Conservation (phyloP, 1,140 invertebrate genomes). For the Scaptomyza graminum region DNA sequence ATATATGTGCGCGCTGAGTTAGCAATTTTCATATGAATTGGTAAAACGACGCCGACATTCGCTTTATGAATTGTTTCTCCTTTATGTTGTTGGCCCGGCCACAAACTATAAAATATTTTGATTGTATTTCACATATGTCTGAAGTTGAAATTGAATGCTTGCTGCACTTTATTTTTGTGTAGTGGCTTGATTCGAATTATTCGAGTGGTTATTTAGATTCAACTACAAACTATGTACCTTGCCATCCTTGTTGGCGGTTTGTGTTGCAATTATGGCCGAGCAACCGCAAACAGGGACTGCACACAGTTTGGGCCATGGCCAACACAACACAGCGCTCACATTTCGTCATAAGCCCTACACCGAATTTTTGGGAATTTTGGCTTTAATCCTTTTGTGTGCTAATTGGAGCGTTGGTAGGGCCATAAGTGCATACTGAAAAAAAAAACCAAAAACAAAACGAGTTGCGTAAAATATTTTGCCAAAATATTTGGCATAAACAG, state of each 20-base stretch:
- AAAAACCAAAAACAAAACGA: background rate
- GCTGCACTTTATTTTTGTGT: conserved; percentile 39
- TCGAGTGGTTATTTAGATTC: conserved; percentile 48
- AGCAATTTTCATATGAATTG: conserved; percentile 80
- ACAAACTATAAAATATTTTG: conserved; percentile 77
- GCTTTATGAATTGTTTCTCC: conserved; percentile 70
- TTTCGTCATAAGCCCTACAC: conserved; percentile 18
- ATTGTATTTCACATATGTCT: conserved; percentile 45
- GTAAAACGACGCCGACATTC: conserved; percentile 45
- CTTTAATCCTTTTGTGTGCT: conserved; percentile 77
- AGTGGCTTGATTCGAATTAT: conserved; percentile 34
- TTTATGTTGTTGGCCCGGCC: conserved; percentile 17
- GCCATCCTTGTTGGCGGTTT: background rate
- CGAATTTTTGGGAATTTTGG: conserved; percentile 64
- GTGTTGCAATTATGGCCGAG: conserved; percentile 59
- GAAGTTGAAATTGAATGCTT: conserved; percentile 39
- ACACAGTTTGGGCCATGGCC: conserved; percentile 9
- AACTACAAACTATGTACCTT: background rate
- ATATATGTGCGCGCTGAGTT: conserved; percentile 80
- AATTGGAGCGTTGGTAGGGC: conserved; percentile 72
- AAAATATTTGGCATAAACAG: conserved; percentile 63
- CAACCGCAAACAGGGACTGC: conserved; percentile 39
- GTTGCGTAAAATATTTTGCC: conserved; percentile 47
- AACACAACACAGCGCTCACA: background rate
- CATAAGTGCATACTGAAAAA: conserved; percentile 49